Conservation (phyloP, 2,113 vertebrate species). For the Protomyctophum bolini region DNA sequence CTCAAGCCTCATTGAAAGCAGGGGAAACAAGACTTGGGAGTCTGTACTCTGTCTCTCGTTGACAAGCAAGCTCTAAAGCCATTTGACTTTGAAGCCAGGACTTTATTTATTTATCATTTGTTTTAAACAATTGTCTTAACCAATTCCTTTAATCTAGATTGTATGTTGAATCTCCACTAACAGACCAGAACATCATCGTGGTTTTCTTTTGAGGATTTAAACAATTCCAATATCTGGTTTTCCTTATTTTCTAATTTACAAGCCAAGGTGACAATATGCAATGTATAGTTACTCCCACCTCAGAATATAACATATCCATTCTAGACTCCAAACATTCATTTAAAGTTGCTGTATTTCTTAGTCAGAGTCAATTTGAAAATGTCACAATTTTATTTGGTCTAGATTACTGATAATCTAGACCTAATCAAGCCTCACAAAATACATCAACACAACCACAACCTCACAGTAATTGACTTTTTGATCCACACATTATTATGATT, state of each 20-base stretch:
- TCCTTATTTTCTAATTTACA: neutral
- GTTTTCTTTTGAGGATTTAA: conserved; percentile 8
- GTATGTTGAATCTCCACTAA: conserved; percentile 12
- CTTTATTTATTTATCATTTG: too few relatives aligned
- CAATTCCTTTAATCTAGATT: conserved; percentile 11
- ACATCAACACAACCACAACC: conserved; percentile 21
- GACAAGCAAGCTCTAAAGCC: neutral
- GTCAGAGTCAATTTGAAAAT: conserved; percentile 38
- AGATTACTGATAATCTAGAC: conserved; percentile 4
- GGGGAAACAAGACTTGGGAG: neutral
- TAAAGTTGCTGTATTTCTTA: conserved; percentile 23
- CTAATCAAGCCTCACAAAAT: neutral
- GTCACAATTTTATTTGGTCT: too few relatives aligned
- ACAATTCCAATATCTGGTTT: conserved; percentile 17
- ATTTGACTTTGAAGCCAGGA: neutral
- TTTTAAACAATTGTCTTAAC: neutral
- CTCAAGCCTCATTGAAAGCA: conserved; percentile 15
- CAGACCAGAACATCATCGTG: conserved; percentile 23
- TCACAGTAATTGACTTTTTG: conserved; percentile 22
- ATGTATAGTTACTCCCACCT: conserved; percentile 19
- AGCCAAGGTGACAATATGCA: conserved; percentile 10
- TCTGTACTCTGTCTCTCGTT: neutral
- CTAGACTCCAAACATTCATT: conserved; percentile 5
- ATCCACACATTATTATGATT: neutral
- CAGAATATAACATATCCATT: conserved; percentile 5